Percentiles rank a stretch among this genome's conserved stretches.
phyloP scores from a whole-genome alignment of 2,888 invertebrate genomes.

The Apoda limacodes region DNA sequence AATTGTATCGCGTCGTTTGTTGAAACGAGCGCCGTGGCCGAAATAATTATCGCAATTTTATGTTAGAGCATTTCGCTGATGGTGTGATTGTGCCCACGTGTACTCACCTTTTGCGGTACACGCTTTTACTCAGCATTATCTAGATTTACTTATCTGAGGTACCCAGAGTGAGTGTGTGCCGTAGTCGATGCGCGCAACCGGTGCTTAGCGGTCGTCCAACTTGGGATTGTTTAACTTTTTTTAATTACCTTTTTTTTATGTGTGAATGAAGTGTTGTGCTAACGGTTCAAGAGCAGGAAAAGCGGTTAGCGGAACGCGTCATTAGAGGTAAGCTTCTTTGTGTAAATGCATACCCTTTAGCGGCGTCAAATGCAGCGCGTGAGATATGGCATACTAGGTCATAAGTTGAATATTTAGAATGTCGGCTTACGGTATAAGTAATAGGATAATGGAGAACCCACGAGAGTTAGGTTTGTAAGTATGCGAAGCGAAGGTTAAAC shows the following conservation, averaged over 20 bases:
- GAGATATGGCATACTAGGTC: too few species aligned
- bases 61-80: conserved; percentile 6
- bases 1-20: too few species aligned
- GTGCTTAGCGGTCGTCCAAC: conserved; percentile 37
- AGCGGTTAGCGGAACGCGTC: neutral
- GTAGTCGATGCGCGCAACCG: conserved; percentile 42
- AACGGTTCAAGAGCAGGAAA: conserved; percentile 15
- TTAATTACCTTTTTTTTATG: conserved; percentile 25
- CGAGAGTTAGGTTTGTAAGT: too few species aligned
- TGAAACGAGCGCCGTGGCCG: too few species aligned
- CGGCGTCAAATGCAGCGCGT: too few species aligned
- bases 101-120: too few species aligned
- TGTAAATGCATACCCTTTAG: too few species aligned
- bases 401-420: too few species aligned
- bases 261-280: conserved; percentile 20
- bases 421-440: too few species aligned
- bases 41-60: neutral
- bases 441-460: too few species aligned
- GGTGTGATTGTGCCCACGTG: conserved; percentile 30
- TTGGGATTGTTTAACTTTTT: conserved; percentile 9
- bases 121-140: conserved; percentile 56
- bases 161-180: conserved; percentile 30
- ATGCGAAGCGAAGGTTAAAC: too few species aligned
- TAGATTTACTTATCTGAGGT: conserved; percentile 55
- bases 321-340: conserved; percentile 6